Evolutionary conservation across 2,888 invertebrate species (phyloP).

Genomic region (Dryobota labecula): DNA sequence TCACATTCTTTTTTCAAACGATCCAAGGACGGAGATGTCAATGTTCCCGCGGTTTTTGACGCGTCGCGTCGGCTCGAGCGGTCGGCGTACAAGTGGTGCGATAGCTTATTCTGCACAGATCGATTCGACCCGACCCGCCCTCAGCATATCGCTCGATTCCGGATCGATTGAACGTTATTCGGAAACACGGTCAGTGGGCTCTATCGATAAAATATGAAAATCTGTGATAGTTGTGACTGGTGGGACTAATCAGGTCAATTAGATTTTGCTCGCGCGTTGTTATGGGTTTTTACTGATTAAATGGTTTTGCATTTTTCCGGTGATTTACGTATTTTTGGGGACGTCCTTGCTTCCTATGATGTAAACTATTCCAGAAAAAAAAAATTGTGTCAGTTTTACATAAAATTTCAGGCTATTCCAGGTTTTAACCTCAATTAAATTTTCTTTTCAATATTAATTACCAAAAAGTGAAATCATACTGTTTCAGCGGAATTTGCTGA

Average conservation of each 20-base stretch:
- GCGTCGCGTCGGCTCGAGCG: slow-evolving; percentile 65
- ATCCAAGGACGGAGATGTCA: slow-evolving; percentile 55
- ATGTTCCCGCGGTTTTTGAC: slow-evolving; percentile 62
- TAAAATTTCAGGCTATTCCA: not conserved
- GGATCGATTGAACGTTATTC: slow-evolving; percentile 61
- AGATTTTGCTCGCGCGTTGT: slow-evolving; percentile 41
- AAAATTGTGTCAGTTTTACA: not conserved
- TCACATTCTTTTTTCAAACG: slow-evolving; percentile 63
- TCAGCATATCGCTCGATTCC: slow-evolving; percentile 68
- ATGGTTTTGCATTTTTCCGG: slow-evolving; percentile 17
- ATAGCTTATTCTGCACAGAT: slow-evolving; percentile 64
- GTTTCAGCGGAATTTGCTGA: too few relatives aligned
- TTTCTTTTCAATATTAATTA: too few relatives aligned
- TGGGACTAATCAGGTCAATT: slow-evolving; percentile 63
- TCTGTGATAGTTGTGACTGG: slow-evolving; percentile 54
- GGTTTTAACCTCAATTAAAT: not conserved
- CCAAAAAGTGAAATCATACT: too few relatives aligned
- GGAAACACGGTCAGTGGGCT: slow-evolving; percentile 66
- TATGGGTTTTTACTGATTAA: slow-evolving; percentile 22
- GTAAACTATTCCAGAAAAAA: not conserved
- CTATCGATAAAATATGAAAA: slow-evolving; percentile 66
- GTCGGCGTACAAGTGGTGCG: slow-evolving; percentile 65
- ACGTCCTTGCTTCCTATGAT: slow-evolving; percentile 26
- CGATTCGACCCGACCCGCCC: slow-evolving; percentile 67
- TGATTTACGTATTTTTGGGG: slow-evolving; percentile 39